Percentiles rank a stretch among this genome's conserved stretches.
Conservation (phyloP, 2,888 invertebrate species). For the Agrilus cyanescens region DNA sequence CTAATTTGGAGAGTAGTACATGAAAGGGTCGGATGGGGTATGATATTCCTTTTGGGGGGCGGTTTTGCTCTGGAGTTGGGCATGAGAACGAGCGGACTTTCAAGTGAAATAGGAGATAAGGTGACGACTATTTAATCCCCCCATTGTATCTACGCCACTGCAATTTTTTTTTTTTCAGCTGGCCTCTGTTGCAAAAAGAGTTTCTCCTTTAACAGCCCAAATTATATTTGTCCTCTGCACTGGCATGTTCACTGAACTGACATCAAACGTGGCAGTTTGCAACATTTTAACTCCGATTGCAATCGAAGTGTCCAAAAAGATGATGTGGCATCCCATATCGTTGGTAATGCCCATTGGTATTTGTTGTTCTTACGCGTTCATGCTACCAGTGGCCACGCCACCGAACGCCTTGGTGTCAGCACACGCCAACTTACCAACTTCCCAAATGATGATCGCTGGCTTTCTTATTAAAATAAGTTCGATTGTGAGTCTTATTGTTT, state of each 20-base stretch:
- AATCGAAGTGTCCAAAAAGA: conserved; percentile 42
- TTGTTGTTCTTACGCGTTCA: conserved; percentile 41
- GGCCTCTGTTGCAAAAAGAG: background rate
- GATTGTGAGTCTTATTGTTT: no score
- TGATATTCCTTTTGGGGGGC: background rate
- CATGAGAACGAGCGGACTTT: background rate
- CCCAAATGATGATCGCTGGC: conserved; percentile 48
- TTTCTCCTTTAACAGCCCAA: background rate
- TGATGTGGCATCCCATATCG: background rate
- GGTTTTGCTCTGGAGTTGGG: background rate
- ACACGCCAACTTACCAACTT: conserved; percentile 58
- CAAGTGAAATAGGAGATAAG: background rate
- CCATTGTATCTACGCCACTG: no score
- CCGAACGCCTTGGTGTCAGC: conserved; percentile 80
- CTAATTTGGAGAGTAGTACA: background rate
- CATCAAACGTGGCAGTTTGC: conserved; percentile 73
- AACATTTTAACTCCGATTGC: conserved; percentile 69
- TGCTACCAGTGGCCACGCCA: conserved; percentile 81
- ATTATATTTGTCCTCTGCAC: background rate
- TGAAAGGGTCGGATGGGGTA: background rate
- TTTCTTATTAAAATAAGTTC: background rate
- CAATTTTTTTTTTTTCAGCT: no score
- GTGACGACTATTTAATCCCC: no score
- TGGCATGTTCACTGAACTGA: conserved; percentile 44
- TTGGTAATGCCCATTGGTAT: background rate